Base-by-base conservation (phyloP, 2,113 vertebrate genomes). In the Tautogolabrus adspersus region DNA sequence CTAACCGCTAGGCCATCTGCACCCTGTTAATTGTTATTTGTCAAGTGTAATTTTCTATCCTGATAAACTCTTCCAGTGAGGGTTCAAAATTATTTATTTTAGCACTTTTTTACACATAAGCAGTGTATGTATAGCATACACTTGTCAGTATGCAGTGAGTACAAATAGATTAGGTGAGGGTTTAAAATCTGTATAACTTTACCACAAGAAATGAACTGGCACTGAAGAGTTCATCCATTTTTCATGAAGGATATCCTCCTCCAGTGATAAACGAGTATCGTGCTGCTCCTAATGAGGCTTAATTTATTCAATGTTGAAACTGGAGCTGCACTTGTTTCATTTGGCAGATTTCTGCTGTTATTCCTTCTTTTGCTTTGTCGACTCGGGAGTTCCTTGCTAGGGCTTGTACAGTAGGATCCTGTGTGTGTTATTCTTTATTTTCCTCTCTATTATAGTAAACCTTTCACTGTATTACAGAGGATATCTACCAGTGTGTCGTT, bases 391-490 rank as follows among this genome's bases (percentile, higher is more conserved):
- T 72, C 12, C 71, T 56, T 70, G 54, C 30, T 3, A 19, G 40
- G 21, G 22, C 67, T 66, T 70, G 79, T 26, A 26, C n/a, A n/a
- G n/a, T n/a, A n/a, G 6, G 30, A 63, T 62, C 22, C 75, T 37
- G 12, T 42, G 22, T 22, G 10, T 37, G 12, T 52, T 49, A 49
- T 51, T 60, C 7, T 49, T 0, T 37, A 19, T 49, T 18, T 55
- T 38, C 40, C 10, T 64, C 11, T 23, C 21, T 60, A 46, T 40
- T 66, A 2, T 19, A 46, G 16, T 21, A 80, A 46, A 72, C 5
- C 0, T 1, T 19, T 6, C 13, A 1, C 37, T 23, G 18, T 40
- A 37, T 30, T 21, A 34, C 34, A 19, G 26, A 7, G 37, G 30
- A 51, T n/a, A 44, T 18, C 44, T 37, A 5, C 13, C 19, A n/a